A percentile compares a stretch with the other conserved stretches of the same genome.
phyloP scores from a whole-genome alignment of 2,113 vertebrate species.

The Glareola pratincola region DNA sequence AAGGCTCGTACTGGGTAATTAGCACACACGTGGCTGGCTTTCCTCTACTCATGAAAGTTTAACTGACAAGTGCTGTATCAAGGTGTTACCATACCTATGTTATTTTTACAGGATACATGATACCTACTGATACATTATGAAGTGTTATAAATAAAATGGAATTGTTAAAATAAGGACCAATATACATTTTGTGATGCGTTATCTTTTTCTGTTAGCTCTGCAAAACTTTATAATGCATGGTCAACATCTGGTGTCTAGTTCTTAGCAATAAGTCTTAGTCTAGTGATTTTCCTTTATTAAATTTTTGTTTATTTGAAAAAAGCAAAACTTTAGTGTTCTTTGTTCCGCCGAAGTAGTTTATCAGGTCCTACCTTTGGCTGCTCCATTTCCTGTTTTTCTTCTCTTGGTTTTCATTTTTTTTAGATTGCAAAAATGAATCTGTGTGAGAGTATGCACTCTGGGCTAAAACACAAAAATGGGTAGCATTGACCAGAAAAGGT shows the following conservation, averaged over 20 bases:
- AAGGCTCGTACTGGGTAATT: accelerated
- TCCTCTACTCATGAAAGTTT: not conserved
- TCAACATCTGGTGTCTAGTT: not conserved
- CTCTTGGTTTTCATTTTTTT: not conserved
- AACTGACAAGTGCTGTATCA: not conserved
- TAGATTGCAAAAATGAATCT: not conserved
- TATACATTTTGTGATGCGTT: not conserved
- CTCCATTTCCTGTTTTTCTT: not conserved
- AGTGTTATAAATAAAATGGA: not conserved
- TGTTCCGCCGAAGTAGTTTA: not conserved
- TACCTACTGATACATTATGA: not conserved
- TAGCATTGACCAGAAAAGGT: not conserved
- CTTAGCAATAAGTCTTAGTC: not conserved
- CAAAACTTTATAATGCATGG: not conserved
- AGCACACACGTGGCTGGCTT: not conserved
- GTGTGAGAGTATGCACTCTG: not conserved
- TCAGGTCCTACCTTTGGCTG: not conserved
- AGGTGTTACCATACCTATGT: not conserved
- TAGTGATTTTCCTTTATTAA: not conserved
- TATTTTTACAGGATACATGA: not conserved
- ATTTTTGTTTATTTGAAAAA: not conserved
- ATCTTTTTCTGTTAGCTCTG: not conserved
- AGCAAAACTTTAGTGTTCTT: not conserved
- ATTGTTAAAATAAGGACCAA: not conserved
- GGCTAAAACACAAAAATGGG: not conserved